Evolutionary conservation across 2,797 vertebrate species (phyloP), one percentile per base, ranked within the genome.

Genomic region (Zenarchopterus dispar): DNA sequence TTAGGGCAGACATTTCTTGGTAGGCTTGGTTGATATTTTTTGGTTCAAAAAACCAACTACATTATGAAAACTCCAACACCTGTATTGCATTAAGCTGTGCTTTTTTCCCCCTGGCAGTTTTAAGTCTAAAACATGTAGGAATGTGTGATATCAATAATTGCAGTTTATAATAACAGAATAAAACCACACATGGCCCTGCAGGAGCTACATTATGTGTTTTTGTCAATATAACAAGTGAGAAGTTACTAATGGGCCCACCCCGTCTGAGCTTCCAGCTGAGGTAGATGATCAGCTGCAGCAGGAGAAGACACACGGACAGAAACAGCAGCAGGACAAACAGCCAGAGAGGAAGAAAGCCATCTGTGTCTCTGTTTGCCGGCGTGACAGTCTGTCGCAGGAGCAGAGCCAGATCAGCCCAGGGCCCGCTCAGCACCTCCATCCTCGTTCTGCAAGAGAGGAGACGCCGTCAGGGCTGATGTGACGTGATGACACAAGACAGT

Each of bases 241-340:
- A 70, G 50, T 60, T 65, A 58, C 62, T 55, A n/a, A 19, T 8
- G 7, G 33, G 28, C 86, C 16, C 77, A 91, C 90, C 84, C 39
- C 85, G 77, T 75, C 66, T 65, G 52, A 91, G 83, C 24, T 88
- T 91, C 90, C 90, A 90, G 65, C 57, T 62, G 61, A 89, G 15
- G 70, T 69, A 87, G 54, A 77, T 11, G 0, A 89, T 77, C 46
- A 91, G 71, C 18, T 88, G 85, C 56, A 89, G 73, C 70, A 92
- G 73, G 49, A 92, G 72, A 31, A 88, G 26, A 57, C 66, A 77
- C 47, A 91, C 84, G 0, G 81, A 60, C 68, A 89, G 43, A 53
- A 92, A 92, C 11, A 89, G 61, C 67, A 80, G 60, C 68, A 84
- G 57, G 43, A 56, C 53, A 0, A 84, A 55, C 45, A 89, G 47